Evolutionary conservation across 2,113 vertebrate genomes (phyloP).

Genomic region (Entomyzon cyanotis): DNA sequence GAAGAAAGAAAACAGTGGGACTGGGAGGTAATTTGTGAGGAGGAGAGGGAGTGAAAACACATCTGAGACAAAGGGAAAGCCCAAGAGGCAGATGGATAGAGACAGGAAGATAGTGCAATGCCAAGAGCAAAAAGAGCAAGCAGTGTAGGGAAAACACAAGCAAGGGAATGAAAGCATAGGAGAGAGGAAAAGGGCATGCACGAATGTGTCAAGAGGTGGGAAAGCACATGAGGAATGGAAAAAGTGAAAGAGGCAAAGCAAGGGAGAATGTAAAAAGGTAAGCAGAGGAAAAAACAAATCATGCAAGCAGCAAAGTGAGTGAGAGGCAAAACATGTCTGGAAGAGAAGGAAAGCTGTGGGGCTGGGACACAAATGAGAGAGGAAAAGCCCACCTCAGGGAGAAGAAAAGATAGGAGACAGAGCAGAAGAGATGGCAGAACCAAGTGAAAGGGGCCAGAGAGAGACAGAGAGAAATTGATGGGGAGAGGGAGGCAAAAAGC

Average conservation of each 20-base stretch:
- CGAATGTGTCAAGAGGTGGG: background rate
- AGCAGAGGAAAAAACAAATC: background rate
- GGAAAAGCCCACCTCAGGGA: background rate
- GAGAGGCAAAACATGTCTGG: background rate
- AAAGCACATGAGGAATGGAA: background rate
- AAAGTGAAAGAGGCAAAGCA: background rate
- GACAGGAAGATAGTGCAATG: background rate
- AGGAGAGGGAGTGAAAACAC: background rate
- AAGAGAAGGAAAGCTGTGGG: background rate
- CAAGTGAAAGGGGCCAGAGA: background rate
- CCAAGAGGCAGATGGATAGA: background rate
- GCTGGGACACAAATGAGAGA: background rate
- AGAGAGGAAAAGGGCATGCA: background rate
- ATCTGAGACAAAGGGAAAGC: background rate
- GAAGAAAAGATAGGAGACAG: background rate
- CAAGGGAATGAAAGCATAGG: background rate
- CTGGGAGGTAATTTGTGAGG: background rate
- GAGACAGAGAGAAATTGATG: background rate
- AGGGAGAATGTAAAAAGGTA: background rate
- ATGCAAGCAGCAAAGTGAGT: rapidly evolving
- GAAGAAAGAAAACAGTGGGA: background rate
- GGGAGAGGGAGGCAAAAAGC: background rate
- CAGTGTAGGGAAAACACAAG: background rate
- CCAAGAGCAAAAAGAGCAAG: background rate
- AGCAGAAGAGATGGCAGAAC: background rate